Evolutionary conservation across 2,888 invertebrate genomes (phyloP), one percentile per base, ranked within the genome.

Genomic region (Eretmocerus hayati): DNA sequence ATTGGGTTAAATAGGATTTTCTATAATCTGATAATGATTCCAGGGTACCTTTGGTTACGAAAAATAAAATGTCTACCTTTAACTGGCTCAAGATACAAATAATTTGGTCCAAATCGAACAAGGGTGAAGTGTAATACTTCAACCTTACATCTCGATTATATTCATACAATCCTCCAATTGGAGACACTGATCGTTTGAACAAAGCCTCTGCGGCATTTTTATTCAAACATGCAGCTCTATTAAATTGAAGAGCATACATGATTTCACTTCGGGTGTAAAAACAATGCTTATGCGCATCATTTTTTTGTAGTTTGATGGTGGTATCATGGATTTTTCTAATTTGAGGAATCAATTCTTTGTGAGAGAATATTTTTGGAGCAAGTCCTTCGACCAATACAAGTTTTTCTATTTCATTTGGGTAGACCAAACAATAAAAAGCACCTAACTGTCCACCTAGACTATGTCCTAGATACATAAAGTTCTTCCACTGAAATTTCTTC

Each of bases 61-160:
- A 4, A 31, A 54, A 38, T 32, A 52, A 38, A 5, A 46, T 38
- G 16, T 54, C 39, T 6, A 43, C 26, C 15, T 50, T 50, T 8
- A 61, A 11, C 9, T 54, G 47, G 4, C 20, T 15, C 2, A 59
- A 16, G 6, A 59, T 20, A 3, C 46, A 6, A 1, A 16, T 3
- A 13, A 32, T 46, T 35, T 61, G 57, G 0, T 54, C 23, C 0
- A 19, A 0, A 30, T 20, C 52, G 5, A 61, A 54, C 8, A 48
- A 65, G 0, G 77, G 74, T 2, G 59, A 56, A 0, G 74, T 47
- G 0, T 71, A 22, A 0, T 58, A 11, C 52, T 75, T 78, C 53
- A 75, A 62, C n/a, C 82, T 72, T 8, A 72, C 74, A 58, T 83
- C 83, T 53, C 74, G 75, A 4, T 77, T 78, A 56, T 77, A 79